Evolutionary conservation across 2,113 vertebrate genomes (phyloP), one percentile per base, ranked within the genome.

Genomic region (Octodon degus): DNA sequence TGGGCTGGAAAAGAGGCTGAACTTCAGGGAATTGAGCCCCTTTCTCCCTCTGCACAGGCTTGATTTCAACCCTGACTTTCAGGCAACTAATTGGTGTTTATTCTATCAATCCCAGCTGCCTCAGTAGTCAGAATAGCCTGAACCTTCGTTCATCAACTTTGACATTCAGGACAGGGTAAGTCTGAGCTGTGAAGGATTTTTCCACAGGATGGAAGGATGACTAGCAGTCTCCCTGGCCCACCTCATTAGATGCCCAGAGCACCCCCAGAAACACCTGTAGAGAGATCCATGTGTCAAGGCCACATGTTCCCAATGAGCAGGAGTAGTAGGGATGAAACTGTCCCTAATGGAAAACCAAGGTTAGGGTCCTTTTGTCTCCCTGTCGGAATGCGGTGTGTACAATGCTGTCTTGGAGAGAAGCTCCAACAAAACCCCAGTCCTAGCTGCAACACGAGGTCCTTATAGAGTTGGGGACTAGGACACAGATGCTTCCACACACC

Each of bases 291-390:
- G 7, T 53, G 9, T 58, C 47, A 76, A 60, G 76, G 43, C n/a
- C 53, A 37, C 19, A 30, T 40, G 6, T 60, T 53, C 82, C 65
- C 24, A 14, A 22, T 22, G 7, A 27, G 47, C 10, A 80, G 50
- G 17, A 81, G 55, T 5, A 0, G 55, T 5, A 0, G 0, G 24
- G 0, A 17, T 14, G 7, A 5, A 7, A 40, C 27, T n/a, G 19
- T 12, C 68, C 34, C 34, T 76, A 5, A 1, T 1, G 34, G 43
- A 37, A 17, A 58, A 85, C 20, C 17, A 34, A 34, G 16, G 2
- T 22, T 65, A 81, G 34, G 47, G 16, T 55, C 50, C 17, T 37
- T 63, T 53, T 65, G 24, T 30, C 58, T 88, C 37, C 37, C 68
- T 1, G 34, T 60, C 25, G 34, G 11, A 40, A 22, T 84, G 90